Conservation (phyloP, 2,113 vertebrate species). For the Archocentrus centrarchus region DNA sequence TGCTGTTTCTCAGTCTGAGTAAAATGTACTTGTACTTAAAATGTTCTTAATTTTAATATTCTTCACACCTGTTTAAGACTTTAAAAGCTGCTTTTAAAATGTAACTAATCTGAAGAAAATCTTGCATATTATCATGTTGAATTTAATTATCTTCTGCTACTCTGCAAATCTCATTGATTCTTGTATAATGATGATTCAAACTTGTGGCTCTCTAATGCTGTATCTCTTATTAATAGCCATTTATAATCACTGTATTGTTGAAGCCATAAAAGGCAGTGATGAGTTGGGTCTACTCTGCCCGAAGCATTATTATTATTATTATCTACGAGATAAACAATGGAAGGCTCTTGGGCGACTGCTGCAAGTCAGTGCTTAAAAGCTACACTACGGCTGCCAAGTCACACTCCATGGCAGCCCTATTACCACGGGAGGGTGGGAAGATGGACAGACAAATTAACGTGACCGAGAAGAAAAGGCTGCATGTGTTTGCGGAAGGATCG, state of each 20-base stretch:
- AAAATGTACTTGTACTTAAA: neutral
- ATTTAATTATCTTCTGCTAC: constrained; percentile 7
- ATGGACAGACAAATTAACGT: constrained; percentile 5
- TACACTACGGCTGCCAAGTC: constrained; percentile 1
- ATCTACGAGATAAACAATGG: constrained; percentile 60
- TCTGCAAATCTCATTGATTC: constrained; percentile 31
- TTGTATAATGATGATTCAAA: constrained; percentile 6
- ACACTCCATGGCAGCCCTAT: constrained; percentile 18
- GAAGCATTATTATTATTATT: constrained; percentile 57
- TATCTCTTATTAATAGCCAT: constrained; percentile 47
- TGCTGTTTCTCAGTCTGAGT: neutral
- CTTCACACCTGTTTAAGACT: neutral
- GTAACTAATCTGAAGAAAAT: neutral
- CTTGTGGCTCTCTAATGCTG: constrained; percentile 18
- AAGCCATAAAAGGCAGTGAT: constrained; percentile 41
- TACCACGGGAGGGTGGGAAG: neutral
- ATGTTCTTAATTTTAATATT: neutral
- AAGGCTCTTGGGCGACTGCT: constrained; percentile 16
- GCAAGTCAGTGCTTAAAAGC: constrained; percentile 22
- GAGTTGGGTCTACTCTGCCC: constrained; percentile 31
- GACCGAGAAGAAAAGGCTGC: constrained; percentile 4
- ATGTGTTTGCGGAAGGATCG: neutral
- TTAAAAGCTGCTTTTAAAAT: neutral
- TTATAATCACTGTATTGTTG: constrained; percentile 43
- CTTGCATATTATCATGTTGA: neutral